Conservation (phyloP, 2,888 invertebrate genomes). For the Pseudococcus longispinus region DNA sequence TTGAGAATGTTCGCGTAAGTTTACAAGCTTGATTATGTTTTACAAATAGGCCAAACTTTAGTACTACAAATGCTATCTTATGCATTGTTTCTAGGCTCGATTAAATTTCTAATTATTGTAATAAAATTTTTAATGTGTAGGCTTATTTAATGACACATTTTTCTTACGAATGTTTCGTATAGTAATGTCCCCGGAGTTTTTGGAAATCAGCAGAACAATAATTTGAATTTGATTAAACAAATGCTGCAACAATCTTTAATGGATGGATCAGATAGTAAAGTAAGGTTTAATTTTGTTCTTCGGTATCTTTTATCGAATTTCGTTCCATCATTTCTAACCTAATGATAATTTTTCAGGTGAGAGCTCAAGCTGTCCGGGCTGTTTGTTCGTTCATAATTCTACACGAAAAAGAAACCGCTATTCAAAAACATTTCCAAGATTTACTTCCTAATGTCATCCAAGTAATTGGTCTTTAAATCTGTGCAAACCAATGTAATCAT, state of each 20-base stretch:
- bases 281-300: background rate
- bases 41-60: background rate
- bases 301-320: background rate
- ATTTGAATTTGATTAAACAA: conserved; percentile 91
- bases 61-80: background rate
- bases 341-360: conserved; percentile 64
- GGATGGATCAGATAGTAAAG: conserved; percentile 54
- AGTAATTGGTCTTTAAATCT: conserved; percentile 62
- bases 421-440: conserved; percentile 88
- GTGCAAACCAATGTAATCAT: background rate
- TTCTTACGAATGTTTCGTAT: conserved; percentile 59
- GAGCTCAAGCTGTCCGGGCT: conserved; percentile 83
- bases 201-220: conserved; percentile 91
- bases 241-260: conserved; percentile 81
- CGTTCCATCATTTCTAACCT: background rate
- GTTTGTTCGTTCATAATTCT: conserved; percentile 87
- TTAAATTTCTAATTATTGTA: background rate
- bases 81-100: conserved; percentile 6
- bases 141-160: background rate
- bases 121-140: background rate
- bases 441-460: conserved; percentile 80
- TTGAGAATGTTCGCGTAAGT: conserved; percentile 91
- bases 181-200: conserved; percentile 95
- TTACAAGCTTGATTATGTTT: background rate
- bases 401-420: conserved; percentile 91